A percentile compares a stretch with the other conserved stretches of the same genome.
phyloP scores from a whole-genome alignment of 2,113 vertebrate species.

The Oncorhynchus clarkii region DNA sequence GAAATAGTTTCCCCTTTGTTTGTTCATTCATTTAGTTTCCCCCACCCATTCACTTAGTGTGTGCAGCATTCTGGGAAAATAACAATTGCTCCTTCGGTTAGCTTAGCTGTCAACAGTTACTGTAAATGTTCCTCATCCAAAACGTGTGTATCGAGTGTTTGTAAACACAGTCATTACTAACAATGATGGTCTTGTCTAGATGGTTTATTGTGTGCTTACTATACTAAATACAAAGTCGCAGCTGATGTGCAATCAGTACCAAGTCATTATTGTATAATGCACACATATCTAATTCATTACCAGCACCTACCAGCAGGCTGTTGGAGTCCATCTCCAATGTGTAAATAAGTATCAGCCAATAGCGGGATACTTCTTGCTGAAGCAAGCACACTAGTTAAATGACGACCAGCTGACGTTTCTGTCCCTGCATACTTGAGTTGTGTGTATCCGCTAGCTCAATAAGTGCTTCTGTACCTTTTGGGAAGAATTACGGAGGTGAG shows the following conservation, averaged over 20 bases:
- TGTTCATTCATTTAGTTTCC: neutral
- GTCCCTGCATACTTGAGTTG: neutral
- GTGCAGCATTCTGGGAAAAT: too few relatives aligned
- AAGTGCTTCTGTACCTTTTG: neutral
- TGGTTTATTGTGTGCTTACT: neutral
- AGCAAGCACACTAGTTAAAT: neutral
- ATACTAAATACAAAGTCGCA: neutral
- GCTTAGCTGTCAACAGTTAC: too few relatives aligned
- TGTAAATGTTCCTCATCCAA: neutral
- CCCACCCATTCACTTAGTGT: neutral
- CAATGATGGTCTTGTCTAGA: neutral
- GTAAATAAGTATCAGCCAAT: neutral
- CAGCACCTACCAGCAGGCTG: neutral
- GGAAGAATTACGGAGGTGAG: neutral
- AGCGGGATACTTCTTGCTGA: neutral
- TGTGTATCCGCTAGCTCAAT: neutral
- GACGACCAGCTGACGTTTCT: neutral
- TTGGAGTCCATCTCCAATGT: neutral
- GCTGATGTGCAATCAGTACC: neutral
- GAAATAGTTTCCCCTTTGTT: neutral
- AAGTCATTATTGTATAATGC: neutral
- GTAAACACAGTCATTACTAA: neutral
- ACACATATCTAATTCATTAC: neutral
- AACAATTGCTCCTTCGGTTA: too few relatives aligned
- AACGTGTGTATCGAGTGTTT: neutral